Evolutionary conservation across 1,140 invertebrate genomes (phyloP), one percentile per base, ranked within the genome.

Genomic region (Caenorhabditis inopinata): DNA sequence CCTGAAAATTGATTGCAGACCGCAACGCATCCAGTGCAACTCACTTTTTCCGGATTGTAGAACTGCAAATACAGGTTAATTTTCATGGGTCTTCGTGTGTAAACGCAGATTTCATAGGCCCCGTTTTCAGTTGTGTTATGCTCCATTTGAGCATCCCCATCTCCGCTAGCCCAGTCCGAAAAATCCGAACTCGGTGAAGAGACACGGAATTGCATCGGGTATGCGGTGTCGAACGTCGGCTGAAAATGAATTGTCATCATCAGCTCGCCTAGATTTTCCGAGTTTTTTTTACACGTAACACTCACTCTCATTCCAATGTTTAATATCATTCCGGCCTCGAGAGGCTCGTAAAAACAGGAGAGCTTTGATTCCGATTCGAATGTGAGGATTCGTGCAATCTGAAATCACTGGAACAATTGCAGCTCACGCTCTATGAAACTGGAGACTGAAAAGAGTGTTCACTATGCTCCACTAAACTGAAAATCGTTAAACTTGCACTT

Each of bases 131-230:
- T 76, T 21, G 48, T 48, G 21, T 76, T 76, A 38, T 76, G 48
- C 27, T 48, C 75, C 46, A 49, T 29, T 9, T 38, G 32, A 14
- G 75, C 75, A 14, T 38, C 46, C 1, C 75, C 48, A 53, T 76
- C 75, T 32, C 75, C 75, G 38, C 75, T 76, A 12, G 46, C 46
- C 75, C 75, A 76, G 38, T 76, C 75, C 1, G 75, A 76, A 53
- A 51, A 38, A n/a, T 48, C 46, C 2, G 47, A 47, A 9, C 42
- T 46, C 9, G 46, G 42, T 16, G 46, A 75, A 14, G 73, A 38
- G 11, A 68, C 58, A 68, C 58, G 58, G 58, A 68, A 68, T 21
- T 68, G 58, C 58, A 68, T 68, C 23, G 58, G 58, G n/a, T 68
- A 68, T 2, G 21, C 58, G 0, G 58, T 38, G 12, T 68, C 58